A percentile compares a stretch with the other conserved stretches of the same genome.
Conservation (phyloP, 1,140 invertebrate species). For the Pseudomyrmex flavicornis region DNA sequence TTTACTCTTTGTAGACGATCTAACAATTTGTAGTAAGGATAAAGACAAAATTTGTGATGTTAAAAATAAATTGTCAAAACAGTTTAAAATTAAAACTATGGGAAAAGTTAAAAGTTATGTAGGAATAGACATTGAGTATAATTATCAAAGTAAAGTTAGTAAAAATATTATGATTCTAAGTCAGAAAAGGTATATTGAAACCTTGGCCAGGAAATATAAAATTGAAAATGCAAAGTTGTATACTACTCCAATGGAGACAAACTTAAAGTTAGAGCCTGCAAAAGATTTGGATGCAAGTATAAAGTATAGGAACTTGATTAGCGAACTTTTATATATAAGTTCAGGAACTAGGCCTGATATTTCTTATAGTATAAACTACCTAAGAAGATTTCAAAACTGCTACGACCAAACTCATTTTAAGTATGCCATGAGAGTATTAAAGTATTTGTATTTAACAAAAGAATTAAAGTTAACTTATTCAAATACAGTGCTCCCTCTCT, state of each 20-base stretch:
- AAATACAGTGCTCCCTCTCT: too few species aligned
- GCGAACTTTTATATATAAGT: constrained; percentile 80
- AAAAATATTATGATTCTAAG: background rate
- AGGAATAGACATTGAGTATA: background rate
- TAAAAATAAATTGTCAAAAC: background rate
- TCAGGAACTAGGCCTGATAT: constrained; percentile 79
- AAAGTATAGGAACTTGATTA: constrained; percentile 78
- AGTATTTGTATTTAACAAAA: background rate
- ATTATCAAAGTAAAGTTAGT: background rate
- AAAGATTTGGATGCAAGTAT: background rate
- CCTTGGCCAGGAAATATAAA: background rate
- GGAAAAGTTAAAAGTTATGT: background rate
- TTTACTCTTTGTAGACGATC: constrained; percentile 61
- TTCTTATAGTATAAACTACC: constrained; percentile 61
- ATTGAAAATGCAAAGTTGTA: constrained; percentile 34
- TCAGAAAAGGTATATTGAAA: background rate
- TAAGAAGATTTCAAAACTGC: background rate
- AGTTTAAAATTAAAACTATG: background rate
- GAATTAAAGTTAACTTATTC: too few species aligned
- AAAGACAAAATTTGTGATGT: background rate
- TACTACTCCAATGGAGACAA: constrained; percentile 80
- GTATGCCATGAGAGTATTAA: background rate
- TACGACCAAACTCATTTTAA: background rate
- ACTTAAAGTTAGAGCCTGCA: constrained; percentile 72
- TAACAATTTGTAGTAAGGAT: constrained; percentile 49